These are phyloP conservation scores for Lithosia quadra DNA, from an alignment of 2,888 invertebrate species.

Conservation along the genomic window DNA sequence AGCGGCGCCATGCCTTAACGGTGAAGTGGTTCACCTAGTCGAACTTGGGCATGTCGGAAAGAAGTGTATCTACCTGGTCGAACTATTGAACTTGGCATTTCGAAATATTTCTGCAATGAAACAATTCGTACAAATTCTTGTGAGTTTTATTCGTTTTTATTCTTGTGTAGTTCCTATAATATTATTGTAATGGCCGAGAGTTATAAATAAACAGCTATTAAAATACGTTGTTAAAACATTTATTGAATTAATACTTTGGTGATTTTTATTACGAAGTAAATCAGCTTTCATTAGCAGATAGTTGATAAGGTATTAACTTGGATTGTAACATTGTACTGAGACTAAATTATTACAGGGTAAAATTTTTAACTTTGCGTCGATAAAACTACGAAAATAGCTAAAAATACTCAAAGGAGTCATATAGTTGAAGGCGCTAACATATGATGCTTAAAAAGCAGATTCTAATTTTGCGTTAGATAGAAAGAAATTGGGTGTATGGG, in stretches of 20 bases:
- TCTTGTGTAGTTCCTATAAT: background rate
- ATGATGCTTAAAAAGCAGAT: no score
- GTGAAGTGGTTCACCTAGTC: conserved; percentile 26
- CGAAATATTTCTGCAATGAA: conserved; percentile 33
- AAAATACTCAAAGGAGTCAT: no score
- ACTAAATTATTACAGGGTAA: no score
- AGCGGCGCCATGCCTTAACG: background rate
- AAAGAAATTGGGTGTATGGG: no score
- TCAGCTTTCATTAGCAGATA: background rate
- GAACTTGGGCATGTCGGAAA: conserved; percentile 37
- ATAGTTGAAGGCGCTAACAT: no score
- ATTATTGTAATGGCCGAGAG: background rate
- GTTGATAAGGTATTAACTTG: no score
- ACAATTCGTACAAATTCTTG: background rate
- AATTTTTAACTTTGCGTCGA: no score
- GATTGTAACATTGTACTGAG: no score
- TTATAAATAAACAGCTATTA: background rate
- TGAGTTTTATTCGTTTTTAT: no score
- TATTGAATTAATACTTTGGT: background rate
- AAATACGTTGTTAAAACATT: background rate
- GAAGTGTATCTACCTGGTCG: conserved; percentile 19
- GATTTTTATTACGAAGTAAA: background rate
- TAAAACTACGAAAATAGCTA: no score
- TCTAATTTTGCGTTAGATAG: no score
- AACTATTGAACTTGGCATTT: conserved; percentile 43